Conservation (phyloP, 2,888 invertebrate genomes). For the Conomelus anceps region DNA sequence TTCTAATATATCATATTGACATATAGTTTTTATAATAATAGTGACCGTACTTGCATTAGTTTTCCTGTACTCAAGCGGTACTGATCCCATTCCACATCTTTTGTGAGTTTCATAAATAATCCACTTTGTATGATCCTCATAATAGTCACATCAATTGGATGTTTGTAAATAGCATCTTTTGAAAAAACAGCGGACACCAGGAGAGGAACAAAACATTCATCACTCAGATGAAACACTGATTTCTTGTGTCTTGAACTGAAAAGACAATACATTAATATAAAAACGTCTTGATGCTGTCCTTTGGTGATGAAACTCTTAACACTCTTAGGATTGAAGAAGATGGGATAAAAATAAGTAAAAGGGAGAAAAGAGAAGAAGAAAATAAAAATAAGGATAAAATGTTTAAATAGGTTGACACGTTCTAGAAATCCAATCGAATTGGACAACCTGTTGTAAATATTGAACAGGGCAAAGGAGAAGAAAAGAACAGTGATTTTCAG, state of each 20-base stretch:
- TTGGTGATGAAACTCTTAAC: no score
- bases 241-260: slow-evolving; percentile 37
- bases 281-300: neutral
- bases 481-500: no score
- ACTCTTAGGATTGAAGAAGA: no score
- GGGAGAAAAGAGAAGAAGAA: no score
- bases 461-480: no score
- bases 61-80: slow-evolving; percentile 56
- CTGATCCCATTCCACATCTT: slow-evolving; percentile 66
- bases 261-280: slow-evolving; percentile 2
- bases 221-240: slow-evolving; percentile 55
- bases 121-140: slow-evolving; percentile 60
- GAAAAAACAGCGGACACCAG: slow-evolving; percentile 60
- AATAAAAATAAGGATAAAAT: no score
- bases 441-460: no score
- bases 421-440: no score
- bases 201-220: slow-evolving; percentile 67
- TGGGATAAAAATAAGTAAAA: no score
- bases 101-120: slow-evolving; percentile 55
- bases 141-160: slow-evolving; percentile 55
- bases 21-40: neutral
- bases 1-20: neutral
- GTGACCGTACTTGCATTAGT: slow-evolving; percentile 51
- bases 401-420: no score
- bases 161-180: slow-evolving; percentile 56